Conservation (phyloP, 2,113 vertebrate genomes). For the Gobius niger region DNA sequence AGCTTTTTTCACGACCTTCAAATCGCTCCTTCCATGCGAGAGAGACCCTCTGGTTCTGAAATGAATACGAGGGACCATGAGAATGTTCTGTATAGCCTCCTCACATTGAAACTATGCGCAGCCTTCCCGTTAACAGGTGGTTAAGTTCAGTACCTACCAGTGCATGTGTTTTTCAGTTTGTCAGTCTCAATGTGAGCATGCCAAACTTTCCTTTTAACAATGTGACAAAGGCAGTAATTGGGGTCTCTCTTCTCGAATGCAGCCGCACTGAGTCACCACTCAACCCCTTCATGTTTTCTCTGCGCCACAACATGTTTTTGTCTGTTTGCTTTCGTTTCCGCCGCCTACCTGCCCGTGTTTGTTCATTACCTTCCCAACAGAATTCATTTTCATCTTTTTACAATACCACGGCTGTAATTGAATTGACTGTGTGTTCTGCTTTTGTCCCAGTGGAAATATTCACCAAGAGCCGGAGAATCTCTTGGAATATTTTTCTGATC, state of each 20-base stretch:
- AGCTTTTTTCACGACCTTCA: no score
- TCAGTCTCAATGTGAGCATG: not conserved
- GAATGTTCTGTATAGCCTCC: no score
- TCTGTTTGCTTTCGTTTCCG: not conserved
- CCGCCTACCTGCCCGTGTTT: not conserved
- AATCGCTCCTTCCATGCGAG: no score
- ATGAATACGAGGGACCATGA: no score
- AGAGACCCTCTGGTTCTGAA: no score
- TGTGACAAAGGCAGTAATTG: slow-evolving; percentile 1
- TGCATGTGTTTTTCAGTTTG: no score
- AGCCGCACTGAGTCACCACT: not conserved
- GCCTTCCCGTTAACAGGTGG: no score
- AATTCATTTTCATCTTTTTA: not conserved
- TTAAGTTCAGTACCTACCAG: no score
- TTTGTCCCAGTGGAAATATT: not conserved
- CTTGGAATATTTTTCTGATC: not conserved
- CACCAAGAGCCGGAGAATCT: not conserved
- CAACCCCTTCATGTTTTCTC: not conserved
- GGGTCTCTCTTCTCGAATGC: not conserved
- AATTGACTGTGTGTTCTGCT: not conserved
- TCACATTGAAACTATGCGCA: no score
- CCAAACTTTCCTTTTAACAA: not conserved
- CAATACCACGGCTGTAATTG: not conserved
- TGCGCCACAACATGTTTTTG: not conserved
- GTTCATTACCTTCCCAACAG: not conserved